phyloP scores from a whole-genome alignment of 2,797 vertebrate genomes.

The Zenarchopterus dispar region DNA sequence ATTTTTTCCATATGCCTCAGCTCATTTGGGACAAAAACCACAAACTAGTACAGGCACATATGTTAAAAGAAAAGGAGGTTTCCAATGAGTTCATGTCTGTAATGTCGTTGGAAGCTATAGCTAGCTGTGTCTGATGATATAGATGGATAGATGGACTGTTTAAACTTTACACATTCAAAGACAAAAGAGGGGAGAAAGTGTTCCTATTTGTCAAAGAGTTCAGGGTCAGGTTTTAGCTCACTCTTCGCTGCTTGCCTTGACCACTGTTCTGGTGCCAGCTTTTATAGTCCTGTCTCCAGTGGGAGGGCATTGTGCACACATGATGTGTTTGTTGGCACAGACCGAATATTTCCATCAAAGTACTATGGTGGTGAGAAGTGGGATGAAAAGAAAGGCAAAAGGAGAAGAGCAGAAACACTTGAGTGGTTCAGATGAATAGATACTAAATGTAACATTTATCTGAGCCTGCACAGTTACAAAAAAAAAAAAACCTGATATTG shows the following conservation, averaged over 20 bases:
- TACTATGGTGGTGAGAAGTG: conserved; percentile 50
- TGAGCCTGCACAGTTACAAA: conserved; percentile 17
- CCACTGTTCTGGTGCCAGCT: conserved; percentile 38
- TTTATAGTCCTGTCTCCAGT: conserved; percentile 51
- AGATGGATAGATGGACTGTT: conserved; percentile 11
- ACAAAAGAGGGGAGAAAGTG: neutral
- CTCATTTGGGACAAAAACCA: conserved; percentile 71
- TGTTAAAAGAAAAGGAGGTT: conserved; percentile 57
- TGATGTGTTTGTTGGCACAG: conserved; percentile 68
- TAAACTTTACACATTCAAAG: conserved; percentile 11
- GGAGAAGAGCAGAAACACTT: conserved; percentile 42
- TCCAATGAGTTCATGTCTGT: conserved; percentile 59
- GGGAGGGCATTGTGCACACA: conserved; percentile 53
- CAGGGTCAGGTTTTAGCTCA: conserved; percentile 40
- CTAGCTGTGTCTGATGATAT: conserved; percentile 23
- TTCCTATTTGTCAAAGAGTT: conserved; percentile 37
- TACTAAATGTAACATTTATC: conserved; percentile 22
- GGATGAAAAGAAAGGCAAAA: conserved; percentile 46
- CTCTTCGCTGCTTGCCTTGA: conserved; percentile 47
- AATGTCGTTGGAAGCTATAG: conserved; percentile 31
- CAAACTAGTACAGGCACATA: conserved; percentile 70
- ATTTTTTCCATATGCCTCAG: conserved; percentile 52
- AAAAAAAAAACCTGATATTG: neutral
- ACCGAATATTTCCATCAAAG: conserved; percentile 60
- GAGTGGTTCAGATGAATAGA: conserved; percentile 39